These are phyloP conservation scores for Procapra przewalskii DNA, from an alignment of 2,113 vertebrate species.

Conservation along the genomic window DNA sequence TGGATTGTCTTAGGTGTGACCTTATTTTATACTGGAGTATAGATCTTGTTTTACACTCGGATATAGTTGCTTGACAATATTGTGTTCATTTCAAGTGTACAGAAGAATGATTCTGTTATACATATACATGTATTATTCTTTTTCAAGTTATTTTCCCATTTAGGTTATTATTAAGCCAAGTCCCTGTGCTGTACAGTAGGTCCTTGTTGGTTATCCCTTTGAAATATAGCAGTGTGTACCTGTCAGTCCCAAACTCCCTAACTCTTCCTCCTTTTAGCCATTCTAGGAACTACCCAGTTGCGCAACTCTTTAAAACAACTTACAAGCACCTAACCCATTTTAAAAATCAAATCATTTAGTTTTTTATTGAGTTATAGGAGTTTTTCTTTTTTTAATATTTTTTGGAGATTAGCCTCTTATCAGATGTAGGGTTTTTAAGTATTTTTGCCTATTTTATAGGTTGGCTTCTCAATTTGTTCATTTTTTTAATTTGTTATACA, in stretches of 20 bases:
- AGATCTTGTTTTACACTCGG: not conserved
- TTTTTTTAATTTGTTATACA: not conserved
- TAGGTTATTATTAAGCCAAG: not conserved
- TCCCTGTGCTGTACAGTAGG: not conserved
- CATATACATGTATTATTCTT: not conserved
- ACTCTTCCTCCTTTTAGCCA: not conserved
- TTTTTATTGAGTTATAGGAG: not conserved
- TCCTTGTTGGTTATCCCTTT: not conserved
- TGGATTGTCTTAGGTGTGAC: not conserved
- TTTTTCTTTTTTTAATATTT: not conserved
- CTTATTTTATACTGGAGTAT: not conserved
- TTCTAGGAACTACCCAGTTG: not conserved
- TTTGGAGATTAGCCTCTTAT: not conserved
- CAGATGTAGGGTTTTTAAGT: not conserved
- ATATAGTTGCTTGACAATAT: not conserved
- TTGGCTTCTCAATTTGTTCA: not conserved
- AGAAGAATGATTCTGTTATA: not conserved
- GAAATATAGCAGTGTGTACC: not conserved
- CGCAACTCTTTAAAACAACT: not conserved
- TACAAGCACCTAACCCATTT: not conserved
- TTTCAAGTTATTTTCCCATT: not conserved
- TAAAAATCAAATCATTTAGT: not conserved
- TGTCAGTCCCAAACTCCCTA: not conserved
- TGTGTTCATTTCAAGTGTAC: not conserved
- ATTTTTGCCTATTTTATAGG: not conserved